phyloP scores from a whole-genome alignment of 2,797 vertebrate genomes.

The Ptychadena robeensis region DNA sequence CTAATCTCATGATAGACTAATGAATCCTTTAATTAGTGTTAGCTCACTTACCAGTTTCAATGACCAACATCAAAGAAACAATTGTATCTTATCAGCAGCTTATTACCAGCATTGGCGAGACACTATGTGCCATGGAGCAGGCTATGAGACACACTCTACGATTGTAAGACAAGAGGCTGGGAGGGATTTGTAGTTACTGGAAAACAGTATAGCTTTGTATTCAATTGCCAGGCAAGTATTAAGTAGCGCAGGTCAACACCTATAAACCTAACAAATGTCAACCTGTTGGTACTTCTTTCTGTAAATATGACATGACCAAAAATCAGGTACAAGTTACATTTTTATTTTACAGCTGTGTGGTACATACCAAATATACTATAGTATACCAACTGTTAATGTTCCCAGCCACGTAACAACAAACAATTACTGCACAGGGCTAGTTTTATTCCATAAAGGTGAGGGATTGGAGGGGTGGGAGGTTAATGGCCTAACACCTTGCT shows the following conservation, averaged over 20 bases:
- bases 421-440: neutral
- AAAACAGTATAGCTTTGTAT: neutral
- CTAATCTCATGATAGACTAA: slow-evolving; percentile 2
- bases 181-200: neutral
- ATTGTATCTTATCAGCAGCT: neutral
- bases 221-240: neutral
- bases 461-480: too few species aligned
- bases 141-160: neutral
- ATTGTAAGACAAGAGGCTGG: neutral
- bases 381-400: neutral
- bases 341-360: neutral
- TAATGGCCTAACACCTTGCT: too few species aligned
- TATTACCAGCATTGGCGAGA: slow-evolving; percentile 5
- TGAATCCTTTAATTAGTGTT: slow-evolving; percentile 26
- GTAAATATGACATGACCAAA: too few species aligned
- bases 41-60: neutral
- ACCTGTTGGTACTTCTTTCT: too few species aligned
- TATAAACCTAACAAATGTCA: neutral
- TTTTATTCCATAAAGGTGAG: neutral
- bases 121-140: neutral
- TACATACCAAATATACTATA: neutral
- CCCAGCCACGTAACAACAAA: too few species aligned
- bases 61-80: slow-evolving; percentile 32
- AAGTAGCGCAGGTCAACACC: neutral
- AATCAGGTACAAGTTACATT: neutral